These are phyloP conservation scores for Apocheima hispidaria DNA, from an alignment of 2,888 invertebrate species.

Conservation along the genomic window DNA sequence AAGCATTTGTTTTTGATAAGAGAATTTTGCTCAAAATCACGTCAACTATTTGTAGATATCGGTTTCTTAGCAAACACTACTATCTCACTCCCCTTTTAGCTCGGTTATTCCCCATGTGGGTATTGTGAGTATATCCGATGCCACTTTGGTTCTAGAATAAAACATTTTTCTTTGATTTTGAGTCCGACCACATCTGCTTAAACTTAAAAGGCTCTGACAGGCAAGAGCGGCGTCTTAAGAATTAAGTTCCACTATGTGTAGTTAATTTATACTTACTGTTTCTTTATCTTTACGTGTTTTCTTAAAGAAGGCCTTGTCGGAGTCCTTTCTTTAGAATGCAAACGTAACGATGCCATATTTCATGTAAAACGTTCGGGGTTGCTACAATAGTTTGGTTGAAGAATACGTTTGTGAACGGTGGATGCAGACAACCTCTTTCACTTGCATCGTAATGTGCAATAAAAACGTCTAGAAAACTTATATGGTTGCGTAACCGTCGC, in stretches of 20 bases:
- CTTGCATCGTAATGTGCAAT: conserved; percentile 39
- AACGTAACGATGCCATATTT: conserved; percentile 23
- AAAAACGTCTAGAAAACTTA: conserved; percentile 41
- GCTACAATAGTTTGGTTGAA: conserved; percentile 23
- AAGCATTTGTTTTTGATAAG: too few species aligned
- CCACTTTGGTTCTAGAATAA: not conserved
- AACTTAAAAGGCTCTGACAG: too few species aligned
- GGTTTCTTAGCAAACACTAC: not conserved
- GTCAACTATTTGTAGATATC: too few species aligned
- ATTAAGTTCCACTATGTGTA: not conserved
- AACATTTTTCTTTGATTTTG: not conserved
- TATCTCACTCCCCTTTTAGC: not conserved
- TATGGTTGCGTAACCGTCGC: conserved; percentile 35
- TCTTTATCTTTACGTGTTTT: not conserved
- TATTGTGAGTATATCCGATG: not conserved
- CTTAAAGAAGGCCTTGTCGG: conserved; percentile 8
- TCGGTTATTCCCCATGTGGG: not conserved
- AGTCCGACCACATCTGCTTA: not conserved
- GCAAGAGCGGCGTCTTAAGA: not conserved
- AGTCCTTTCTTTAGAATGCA: conserved; percentile 3
- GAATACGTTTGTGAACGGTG: conserved; percentile 14
- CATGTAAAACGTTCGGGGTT: conserved; percentile 7
- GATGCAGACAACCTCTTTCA: conserved; percentile 28
- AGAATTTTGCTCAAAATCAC: not conserved
- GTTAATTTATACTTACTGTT: not conserved